These are phyloP conservation scores for Frankliniella intonsa DNA, from an alignment of 2,888 invertebrate genomes.

Conservation along the genomic window DNA sequence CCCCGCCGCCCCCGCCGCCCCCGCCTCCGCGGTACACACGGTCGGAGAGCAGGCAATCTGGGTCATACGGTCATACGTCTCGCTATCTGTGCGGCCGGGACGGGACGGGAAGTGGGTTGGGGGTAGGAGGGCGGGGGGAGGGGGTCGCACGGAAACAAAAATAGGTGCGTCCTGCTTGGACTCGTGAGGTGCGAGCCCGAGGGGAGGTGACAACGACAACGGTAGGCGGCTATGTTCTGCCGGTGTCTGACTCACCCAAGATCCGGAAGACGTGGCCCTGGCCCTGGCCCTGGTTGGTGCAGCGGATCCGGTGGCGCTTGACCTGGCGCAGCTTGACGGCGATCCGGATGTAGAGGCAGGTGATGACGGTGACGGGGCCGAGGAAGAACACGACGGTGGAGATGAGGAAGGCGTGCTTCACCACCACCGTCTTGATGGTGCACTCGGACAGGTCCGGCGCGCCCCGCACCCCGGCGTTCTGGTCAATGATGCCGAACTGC, in stretches of 20 bases:
- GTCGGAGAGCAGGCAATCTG: no score
- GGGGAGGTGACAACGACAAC: no score
- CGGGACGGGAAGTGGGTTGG: no score
- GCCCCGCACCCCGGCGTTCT: neutral
- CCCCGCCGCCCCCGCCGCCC: no score
- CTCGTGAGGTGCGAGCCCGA: no score
- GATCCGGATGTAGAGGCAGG: constrained; percentile 54
- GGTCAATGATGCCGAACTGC: constrained; percentile 46
- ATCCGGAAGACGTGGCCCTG: constrained; percentile 54
- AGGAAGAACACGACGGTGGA: constrained; percentile 60
- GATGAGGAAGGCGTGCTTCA: constrained; percentile 53
- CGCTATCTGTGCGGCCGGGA: no score
- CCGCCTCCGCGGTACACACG: no score
- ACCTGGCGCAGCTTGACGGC: constrained; percentile 45
- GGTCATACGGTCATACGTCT: no score
- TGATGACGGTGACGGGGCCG: constrained; percentile 57
- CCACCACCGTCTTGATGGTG: constrained; percentile 42
- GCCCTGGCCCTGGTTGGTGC: neutral
- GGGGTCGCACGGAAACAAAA: no score
- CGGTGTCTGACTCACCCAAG: constrained; percentile 57
- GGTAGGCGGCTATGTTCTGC: no score
- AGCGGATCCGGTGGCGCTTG: neutral
- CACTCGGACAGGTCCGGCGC: constrained; percentile 40
- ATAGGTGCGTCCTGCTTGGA: no score
- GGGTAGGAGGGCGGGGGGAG: no score